Percentiles rank a stretch among this genome's conserved stretches.
These are phyloP conservation scores for Pristionchus mayeri DNA, from an alignment of 2,888 invertebrate genomes.

Conservation along the genomic window DNA sequence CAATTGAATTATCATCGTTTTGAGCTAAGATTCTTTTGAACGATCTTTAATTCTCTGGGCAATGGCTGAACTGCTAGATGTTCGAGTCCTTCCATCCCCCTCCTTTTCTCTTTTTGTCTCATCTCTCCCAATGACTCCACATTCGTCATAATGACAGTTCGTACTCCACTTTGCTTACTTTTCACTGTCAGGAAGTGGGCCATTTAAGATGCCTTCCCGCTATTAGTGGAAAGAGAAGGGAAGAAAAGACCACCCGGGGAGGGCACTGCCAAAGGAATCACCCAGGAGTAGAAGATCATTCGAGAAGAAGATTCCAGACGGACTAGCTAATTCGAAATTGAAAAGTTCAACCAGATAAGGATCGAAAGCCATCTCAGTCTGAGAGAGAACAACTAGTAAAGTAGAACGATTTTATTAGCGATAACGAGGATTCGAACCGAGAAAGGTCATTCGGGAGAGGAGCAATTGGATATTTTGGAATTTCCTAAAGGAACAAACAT, in stretches of 20 bases:
- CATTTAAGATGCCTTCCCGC: background rate
- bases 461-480: background rate
- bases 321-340: background rate
- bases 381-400: constrained; percentile 25
- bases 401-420: constrained; percentile 47
- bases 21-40: no score
- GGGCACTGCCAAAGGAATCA: background rate
- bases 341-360: background rate
- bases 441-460: background rate
- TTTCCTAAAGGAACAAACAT: background rate
- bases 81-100: background rate
- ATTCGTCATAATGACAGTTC: constrained; percentile 33
- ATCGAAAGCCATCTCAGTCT: background rate
- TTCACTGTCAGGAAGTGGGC: constrained; percentile 23
- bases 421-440: constrained; percentile 32
- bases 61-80: no score
- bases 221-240: constrained; percentile 18
- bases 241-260: constrained; percentile 20
- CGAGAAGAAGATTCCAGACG: no score
- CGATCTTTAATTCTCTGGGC: no score
- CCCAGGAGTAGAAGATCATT: background rate
- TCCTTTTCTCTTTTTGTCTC: background rate
- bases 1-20: no score
- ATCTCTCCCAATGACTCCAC: background rate
- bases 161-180: background rate